Evolutionary conservation across 2,113 vertebrate genomes (phyloP).

Genomic region (Rhinolophus sinicus): DNA sequence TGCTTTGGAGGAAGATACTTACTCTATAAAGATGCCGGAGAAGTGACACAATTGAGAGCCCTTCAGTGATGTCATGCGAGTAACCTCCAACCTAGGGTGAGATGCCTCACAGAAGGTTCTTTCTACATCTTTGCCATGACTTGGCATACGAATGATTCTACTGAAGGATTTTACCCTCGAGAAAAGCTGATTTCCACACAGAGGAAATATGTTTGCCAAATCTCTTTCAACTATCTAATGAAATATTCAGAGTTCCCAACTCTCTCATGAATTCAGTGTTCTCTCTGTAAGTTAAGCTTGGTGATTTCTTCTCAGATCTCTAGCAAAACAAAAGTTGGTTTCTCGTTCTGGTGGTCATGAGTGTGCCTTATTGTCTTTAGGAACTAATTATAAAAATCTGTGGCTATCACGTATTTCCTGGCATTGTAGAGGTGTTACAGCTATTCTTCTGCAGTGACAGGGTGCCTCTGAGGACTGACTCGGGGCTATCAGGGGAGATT

Average conservation of each 20-base stretch:
- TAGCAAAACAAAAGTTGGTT: not conserved
- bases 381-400: not conserved
- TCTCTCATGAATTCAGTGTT: not conserved
- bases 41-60: constrained; percentile 41
- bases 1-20: constrained; percentile 52
- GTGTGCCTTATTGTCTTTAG: not conserved
- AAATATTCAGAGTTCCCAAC: not conserved
- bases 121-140: not conserved
- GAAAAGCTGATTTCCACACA: not conserved
- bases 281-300: not conserved
- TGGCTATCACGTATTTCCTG: not conserved
- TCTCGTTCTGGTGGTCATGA: not conserved
- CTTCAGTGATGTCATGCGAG: not conserved
- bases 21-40: not conserved
- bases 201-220: not conserved
- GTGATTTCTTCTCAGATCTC: constrained; percentile 12
- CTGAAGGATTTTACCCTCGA: not conserved
- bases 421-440: not conserved
- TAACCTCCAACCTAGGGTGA: constrained; percentile 41
- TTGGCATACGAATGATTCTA: not conserved
- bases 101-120: not conserved
- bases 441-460: not conserved
- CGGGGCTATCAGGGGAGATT: not conserved
- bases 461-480: not conserved
- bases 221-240: not conserved